phyloP scores from a whole-genome alignment of 2,888 invertebrate species.

The Hedychridium roseum region DNA sequence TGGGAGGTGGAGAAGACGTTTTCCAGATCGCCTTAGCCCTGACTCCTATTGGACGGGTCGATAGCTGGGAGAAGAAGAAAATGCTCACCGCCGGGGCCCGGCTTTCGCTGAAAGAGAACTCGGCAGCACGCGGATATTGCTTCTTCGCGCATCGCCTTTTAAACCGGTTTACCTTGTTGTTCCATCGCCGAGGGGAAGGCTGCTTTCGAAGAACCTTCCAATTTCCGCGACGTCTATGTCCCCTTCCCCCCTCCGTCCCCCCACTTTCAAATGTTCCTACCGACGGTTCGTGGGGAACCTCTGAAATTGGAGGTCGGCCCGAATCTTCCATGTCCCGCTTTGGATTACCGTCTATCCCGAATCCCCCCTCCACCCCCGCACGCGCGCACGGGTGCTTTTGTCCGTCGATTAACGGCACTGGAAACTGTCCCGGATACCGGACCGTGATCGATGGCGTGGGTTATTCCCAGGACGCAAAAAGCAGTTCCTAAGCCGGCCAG shows the following conservation, averaged over 20 bases:
- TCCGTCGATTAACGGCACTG: conserved; percentile 16
- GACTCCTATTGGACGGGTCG: too few species aligned
- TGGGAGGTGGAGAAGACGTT: conserved; percentile 10
- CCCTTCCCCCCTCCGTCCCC: too few species aligned
- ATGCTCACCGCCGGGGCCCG: conserved; percentile 13
- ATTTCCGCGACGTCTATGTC: conserved; percentile 41
- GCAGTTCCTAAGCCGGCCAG: too few species aligned
- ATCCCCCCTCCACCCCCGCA: conserved; percentile 24
- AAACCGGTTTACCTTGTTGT: conserved; percentile 44
- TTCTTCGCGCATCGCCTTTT: conserved; percentile 41
- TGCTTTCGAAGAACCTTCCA: conserved; percentile 34
- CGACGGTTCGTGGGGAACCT: conserved; percentile 23
- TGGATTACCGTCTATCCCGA: conserved; percentile 34
- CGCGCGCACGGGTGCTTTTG: too few species aligned
- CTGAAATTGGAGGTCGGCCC: conserved; percentile 30
- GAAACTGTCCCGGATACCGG: conserved; percentile 21
- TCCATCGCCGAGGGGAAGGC: conserved; percentile 2
- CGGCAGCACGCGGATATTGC: conserved; percentile 41
- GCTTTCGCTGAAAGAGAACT: conserved; percentile 14
- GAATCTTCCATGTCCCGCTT: conserved; percentile 31
- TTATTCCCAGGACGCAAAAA: too few species aligned
- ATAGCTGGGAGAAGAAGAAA: too few species aligned
- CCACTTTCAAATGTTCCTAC: conserved; percentile 38
- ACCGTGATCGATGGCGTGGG: too few species aligned
- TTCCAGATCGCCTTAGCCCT: too few species aligned